A percentile compares a stretch with the other conserved stretches of the same genome.
phyloP scores from a whole-genome alignment of 2,797 vertebrate species.

The Micrastur ruficollis region DNA sequence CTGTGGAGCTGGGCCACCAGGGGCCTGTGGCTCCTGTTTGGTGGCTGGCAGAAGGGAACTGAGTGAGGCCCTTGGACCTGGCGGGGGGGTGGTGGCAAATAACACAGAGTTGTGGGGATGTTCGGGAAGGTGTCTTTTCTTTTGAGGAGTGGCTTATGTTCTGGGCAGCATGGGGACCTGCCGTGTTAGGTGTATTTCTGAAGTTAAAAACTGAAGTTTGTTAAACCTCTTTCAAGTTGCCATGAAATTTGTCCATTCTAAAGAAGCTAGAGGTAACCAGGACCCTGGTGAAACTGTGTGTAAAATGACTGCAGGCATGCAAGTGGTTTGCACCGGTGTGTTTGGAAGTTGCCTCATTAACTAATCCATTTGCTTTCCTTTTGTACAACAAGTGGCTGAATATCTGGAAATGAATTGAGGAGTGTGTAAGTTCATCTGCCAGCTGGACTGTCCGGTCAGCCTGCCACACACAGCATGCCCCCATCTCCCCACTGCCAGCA shows the following conservation, averaged over 20 bases:
- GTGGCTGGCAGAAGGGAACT: neutral
- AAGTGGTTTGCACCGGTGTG: neutral
- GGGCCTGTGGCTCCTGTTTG: neutral
- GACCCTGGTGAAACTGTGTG: neutral
- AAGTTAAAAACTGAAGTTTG: neutral
- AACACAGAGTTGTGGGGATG: neutral
- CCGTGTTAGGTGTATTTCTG: rapidly evolving
- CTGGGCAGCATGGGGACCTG: rapidly evolving
- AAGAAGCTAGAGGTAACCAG: neutral
- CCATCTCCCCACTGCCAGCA: neutral
- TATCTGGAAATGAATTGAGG: neutral
- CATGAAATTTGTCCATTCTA: rapidly evolving
- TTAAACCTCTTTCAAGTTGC: neutral
- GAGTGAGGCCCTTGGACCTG: neutral
- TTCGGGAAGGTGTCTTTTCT: neutral
- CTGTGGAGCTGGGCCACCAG: neutral
- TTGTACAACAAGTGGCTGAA: slow-evolving; percentile 36
- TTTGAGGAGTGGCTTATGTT: neutral
- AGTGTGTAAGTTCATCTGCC: neutral
- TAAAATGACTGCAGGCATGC: neutral
- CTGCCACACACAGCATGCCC: neutral
- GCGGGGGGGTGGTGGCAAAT: neutral
- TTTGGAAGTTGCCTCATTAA: neutral
- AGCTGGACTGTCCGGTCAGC: neutral
- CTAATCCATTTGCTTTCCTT: neutral